phyloP scores from a whole-genome alignment of 2,888 invertebrate genomes.

The Cistogaster globosa region DNA sequence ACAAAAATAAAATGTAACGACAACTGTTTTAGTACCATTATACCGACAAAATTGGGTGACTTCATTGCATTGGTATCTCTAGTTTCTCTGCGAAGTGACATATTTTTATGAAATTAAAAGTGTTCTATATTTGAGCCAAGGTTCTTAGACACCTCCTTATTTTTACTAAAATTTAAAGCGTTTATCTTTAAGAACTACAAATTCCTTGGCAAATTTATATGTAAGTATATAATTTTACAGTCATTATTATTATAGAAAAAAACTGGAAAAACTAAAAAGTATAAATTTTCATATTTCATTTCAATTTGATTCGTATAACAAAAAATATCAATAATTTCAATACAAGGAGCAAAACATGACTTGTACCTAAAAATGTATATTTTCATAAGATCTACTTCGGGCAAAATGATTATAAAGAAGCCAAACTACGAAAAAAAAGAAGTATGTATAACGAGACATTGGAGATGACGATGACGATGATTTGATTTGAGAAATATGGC shows the following conservation, averaged over 20 bases:
- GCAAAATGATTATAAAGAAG: slow-evolving; percentile 3
- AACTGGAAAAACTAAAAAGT: slow-evolving; percentile 46
- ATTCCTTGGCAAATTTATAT: neutral
- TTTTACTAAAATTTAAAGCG: too few relatives aligned
- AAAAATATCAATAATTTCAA: slow-evolving; percentile 50
- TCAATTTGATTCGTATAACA: slow-evolving; percentile 62
- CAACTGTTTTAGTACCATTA: too few relatives aligned
- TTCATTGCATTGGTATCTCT: too few relatives aligned
- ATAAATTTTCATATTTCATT: slow-evolving; percentile 70
- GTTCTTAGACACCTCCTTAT: too few relatives aligned
- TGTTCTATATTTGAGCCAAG: too few relatives aligned
- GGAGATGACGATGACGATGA: slow-evolving; percentile 63
- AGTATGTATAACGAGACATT: slow-evolving; percentile 46
- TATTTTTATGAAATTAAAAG: too few relatives aligned
- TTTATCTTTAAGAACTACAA: too few relatives aligned
- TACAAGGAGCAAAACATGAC: slow-evolving; percentile 36
- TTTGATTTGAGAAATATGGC: slow-evolving; percentile 69
- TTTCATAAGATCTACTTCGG: slow-evolving; percentile 25
- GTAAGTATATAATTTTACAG: slow-evolving; percentile 6
- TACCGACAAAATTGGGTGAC: too few relatives aligned
- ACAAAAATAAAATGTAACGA: too few relatives aligned
- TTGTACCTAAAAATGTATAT: slow-evolving; percentile 14
- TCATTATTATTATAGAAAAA: slow-evolving; percentile 18
- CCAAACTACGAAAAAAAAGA: neutral
- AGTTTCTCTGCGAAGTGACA: too few relatives aligned